Base-by-base conservation (phyloP, 2,888 invertebrate species). In the Xanthostigma xanthostigma region DNA sequence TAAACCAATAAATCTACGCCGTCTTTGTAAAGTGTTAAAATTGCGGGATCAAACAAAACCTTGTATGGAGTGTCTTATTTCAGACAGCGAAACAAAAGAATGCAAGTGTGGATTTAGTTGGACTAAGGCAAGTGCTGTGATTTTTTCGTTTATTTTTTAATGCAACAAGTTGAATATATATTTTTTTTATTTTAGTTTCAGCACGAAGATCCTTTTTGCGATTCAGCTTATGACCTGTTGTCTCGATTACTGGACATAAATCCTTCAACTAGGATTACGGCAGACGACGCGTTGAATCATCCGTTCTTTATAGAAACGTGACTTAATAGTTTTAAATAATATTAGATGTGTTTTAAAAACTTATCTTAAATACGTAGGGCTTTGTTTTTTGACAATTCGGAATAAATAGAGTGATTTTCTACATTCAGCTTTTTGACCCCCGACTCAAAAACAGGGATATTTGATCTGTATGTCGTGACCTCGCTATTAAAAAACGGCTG, bases 211-310 rank as follows among this genome's bases (percentile, higher is more conserved):
- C 45, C 51, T 41, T 84, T 80, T 66, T 86, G 88, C 17, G 73
- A 75, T 57, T 70, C 75, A 53, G 89, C 88, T 1, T 90, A 81
- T 67, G 75, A 84, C 60, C 72, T 92, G 54, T 71, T 88, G 49
- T 68, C 70, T 54, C 74, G 73, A 46, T 71, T 92, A 56, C 69
- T 92, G 56, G 85, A 86, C 63, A 73, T 87, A n/a, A 79, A 87
- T 71, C 86, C 87, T n/a, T 70, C 73, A 58, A 73, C 74, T 36
- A 76, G 91, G 57, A 76, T 82, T 53, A 75, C 81, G 9, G 91
- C 91, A 35, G 74, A 73, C 13, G 75, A 78, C 50, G 90, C 91
- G 40, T 70, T 91, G 35, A 63, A 67, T 40, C 90, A 91, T 73
- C 78, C 84, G 45, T 91, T 88, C 69, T 73, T 90, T 41, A 57